Evolutionary conservation across 2,113 vertebrate genomes (phyloP).

Genomic region (Corythornis vintsioides): DNA sequence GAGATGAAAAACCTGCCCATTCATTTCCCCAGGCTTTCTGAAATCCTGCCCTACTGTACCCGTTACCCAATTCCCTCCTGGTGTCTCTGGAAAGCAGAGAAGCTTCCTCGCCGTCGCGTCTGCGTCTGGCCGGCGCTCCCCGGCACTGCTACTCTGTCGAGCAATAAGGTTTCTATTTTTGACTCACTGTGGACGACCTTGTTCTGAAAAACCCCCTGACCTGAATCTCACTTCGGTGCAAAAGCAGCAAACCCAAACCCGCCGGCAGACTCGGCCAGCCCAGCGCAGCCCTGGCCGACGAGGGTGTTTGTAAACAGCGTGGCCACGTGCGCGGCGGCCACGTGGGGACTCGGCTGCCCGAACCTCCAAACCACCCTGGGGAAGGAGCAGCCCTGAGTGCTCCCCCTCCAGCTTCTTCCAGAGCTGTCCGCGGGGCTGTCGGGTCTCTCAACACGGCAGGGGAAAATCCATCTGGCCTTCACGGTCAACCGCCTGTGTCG

Average conservation of each 20-base stretch:
- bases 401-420: not conserved
- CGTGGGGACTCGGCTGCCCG: not conserved
- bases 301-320: conserved; percentile 67
- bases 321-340: not conserved
- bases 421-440: not conserved
- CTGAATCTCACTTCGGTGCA: not conserved
- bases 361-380: not conserved
- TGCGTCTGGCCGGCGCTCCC: not conserved
- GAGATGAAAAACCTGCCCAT: not conserved
- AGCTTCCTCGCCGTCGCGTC: not conserved
- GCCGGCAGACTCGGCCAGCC: not conserved
- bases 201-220: not conserved
- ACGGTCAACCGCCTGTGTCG: not conserved
- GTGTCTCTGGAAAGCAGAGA: conserved; percentile 25
- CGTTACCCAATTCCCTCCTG: not conserved
- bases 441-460: not conserved
- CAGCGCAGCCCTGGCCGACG: not conserved
- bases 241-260: not conserved
- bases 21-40: not conserved
- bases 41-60: not conserved
- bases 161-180: conserved; percentile 58
- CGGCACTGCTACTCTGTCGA: conserved; percentile 25
- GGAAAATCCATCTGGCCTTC: conserved; percentile 24
- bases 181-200: conserved; percentile 12
- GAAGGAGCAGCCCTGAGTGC: not conserved